Conservation (phyloP, 2,797 vertebrate species). For the Liasis olivaceus region DNA sequence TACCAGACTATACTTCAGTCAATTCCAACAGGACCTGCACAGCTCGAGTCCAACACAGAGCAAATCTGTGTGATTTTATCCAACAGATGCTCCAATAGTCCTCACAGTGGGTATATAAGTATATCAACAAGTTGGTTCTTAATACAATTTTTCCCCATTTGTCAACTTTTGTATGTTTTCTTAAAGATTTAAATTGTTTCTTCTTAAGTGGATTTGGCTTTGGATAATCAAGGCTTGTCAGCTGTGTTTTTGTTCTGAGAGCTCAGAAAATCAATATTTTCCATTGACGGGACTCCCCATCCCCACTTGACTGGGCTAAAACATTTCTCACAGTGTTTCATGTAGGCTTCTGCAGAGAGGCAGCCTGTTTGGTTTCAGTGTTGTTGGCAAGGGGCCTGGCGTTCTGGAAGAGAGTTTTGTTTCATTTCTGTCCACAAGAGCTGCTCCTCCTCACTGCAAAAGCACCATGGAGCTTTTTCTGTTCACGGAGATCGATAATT, state of each 20-base stretch:
- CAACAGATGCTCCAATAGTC: background rate
- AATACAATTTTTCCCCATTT: background rate
- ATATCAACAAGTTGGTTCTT: background rate
- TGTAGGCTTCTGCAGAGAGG: conserved; percentile 3
- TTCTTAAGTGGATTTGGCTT: background rate
- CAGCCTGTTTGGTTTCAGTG: conserved; percentile 16
- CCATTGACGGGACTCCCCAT: background rate
- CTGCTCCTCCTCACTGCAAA: conserved; percentile 2
- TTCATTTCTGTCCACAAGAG: background rate
- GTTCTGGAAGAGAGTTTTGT: background rate
- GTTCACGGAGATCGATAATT: background rate
- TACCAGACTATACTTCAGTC: background rate
- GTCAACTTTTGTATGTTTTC: background rate
- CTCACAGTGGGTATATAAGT: background rate
- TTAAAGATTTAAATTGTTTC: background rate
- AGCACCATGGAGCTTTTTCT: background rate
- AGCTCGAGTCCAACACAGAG: background rate
- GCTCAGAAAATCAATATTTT: background rate
- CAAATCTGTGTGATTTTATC: background rate
- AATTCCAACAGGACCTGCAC: background rate
- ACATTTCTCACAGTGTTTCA: background rate
- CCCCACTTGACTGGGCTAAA: background rate
- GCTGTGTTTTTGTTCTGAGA: background rate
- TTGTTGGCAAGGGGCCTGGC: conserved; percentile 1
- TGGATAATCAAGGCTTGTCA: background rate